These are phyloP conservation scores for Yponomeuta plumbellus DNA, from an alignment of 2,888 invertebrate species.

Conservation along the genomic window DNA sequence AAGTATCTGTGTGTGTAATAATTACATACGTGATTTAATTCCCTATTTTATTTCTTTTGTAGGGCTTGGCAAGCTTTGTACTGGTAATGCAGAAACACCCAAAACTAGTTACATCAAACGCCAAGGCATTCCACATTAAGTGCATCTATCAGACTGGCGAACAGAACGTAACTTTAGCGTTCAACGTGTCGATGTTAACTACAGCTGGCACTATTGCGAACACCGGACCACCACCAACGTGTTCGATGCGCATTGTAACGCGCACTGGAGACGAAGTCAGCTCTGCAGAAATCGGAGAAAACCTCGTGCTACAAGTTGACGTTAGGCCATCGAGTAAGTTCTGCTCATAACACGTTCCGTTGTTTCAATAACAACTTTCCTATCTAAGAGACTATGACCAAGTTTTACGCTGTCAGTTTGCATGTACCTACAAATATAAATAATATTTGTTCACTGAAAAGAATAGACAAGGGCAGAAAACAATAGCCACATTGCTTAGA, in stretches of 20 bases:
- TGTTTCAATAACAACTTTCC: background rate
- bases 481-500: no score
- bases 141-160: conserved; percentile 96
- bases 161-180: conserved; percentile 93
- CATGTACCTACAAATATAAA: no score
- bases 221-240: conserved; percentile 94
- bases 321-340: conserved; percentile 84
- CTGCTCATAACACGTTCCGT: background rate
- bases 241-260: conserved; percentile 93
- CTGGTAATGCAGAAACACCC: conserved; percentile 98
- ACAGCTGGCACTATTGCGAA: conserved; percentile 97
- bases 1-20: no score
- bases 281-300: conserved; percentile 94
- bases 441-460: no score
- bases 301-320: conserved; percentile 89
- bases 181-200: conserved; percentile 96
- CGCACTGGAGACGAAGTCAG: conserved; percentile 91
- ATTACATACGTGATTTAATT: background rate
- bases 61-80: conserved; percentile 95
- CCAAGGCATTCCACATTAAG: conserved; percentile 97
- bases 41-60: conserved; percentile 28
- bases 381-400: background rate
- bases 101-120: conserved; percentile 94
- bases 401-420: background rate
- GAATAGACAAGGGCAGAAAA: no score